Evolutionary conservation across 2,797 vertebrate genomes (phyloP).

Genomic region (Sternarchorhynchus goeldii): DNA sequence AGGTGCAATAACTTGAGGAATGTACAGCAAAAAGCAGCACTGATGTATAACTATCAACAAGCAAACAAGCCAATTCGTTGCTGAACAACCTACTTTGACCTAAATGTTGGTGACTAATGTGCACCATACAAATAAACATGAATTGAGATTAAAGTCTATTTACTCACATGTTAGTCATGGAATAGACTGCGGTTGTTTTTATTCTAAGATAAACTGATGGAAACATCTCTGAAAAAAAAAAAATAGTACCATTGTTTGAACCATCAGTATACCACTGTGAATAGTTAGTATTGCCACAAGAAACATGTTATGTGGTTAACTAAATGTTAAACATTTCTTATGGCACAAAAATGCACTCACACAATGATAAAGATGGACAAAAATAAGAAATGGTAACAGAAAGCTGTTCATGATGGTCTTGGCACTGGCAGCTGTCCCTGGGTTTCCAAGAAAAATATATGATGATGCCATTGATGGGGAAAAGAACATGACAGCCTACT

Average conservation of each 20-base stretch:
- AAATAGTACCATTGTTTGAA: slow-evolving; percentile 90
- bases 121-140: background rate
- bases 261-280: slow-evolving; percentile 75
- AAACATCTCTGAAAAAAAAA: slow-evolving; percentile 5
- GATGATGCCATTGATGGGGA: slow-evolving; percentile 6
- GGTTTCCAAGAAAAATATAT: slow-evolving; percentile 56
- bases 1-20: slow-evolving; percentile 14
- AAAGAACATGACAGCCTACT: background rate
- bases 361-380: slow-evolving; percentile 61
- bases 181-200: background rate
- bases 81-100: background rate
- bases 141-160: background rate
- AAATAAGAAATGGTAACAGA: slow-evolving; percentile 56
- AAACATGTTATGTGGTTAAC: slow-evolving; percentile 50
- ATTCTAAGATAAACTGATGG: background rate
- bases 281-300: slow-evolving; percentile 76
- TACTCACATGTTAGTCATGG: background rate
- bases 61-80: background rate
- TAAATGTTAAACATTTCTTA: slow-evolving; percentile 74
- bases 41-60: background rate
- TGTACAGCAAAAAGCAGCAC: slow-evolving; percentile 17
- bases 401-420: slow-evolving; percentile 67
- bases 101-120: background rate
- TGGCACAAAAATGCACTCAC: slow-evolving; percentile 85
- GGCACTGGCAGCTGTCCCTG: slow-evolving; percentile 74